These are phyloP conservation scores for Acleris literana DNA, from an alignment of 2,888 invertebrate genomes.

Conservation along the genomic window DNA sequence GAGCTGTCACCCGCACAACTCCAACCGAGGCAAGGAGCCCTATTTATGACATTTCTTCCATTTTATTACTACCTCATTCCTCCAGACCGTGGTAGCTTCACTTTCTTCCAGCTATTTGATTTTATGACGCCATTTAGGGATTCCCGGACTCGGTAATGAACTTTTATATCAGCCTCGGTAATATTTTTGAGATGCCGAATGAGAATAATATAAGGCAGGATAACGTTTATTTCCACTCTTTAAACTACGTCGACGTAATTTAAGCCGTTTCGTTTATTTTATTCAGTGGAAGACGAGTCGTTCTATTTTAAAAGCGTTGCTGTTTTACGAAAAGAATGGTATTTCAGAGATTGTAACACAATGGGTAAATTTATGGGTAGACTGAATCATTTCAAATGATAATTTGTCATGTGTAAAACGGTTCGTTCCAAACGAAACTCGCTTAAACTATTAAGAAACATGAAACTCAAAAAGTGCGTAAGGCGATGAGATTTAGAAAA, in stretches of 20 bases:
- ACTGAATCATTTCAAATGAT: too few relatives aligned
- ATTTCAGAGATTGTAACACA: too few relatives aligned
- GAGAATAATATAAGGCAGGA: constrained; percentile 31
- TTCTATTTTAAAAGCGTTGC: neutral
- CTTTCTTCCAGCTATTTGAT: constrained; percentile 43
- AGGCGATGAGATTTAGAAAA: too few relatives aligned
- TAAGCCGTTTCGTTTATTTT: neutral
- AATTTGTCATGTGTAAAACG: too few relatives aligned
- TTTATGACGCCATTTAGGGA: constrained; percentile 37
- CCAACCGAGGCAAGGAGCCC: constrained; percentile 43
- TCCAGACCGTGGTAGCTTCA: constrained; percentile 56
- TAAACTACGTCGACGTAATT: neutral
- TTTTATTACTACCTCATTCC: constrained; percentile 50
- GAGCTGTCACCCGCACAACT: constrained; percentile 47
- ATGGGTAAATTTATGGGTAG: too few relatives aligned
- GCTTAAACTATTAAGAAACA: too few relatives aligned
- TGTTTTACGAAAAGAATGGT: neutral
- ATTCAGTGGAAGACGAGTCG: neutral
- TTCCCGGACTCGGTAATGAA: constrained; percentile 34
- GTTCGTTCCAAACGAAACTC: too few relatives aligned
- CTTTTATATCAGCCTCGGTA: constrained; percentile 36
- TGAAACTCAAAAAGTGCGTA: too few relatives aligned
- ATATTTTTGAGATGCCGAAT: constrained; percentile 34
- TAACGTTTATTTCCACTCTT: constrained; percentile 18
- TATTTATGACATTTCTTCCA: constrained; percentile 54